Base-by-base conservation (phyloP, 1,140 invertebrate species). In the Campoletis sonorensis region DNA sequence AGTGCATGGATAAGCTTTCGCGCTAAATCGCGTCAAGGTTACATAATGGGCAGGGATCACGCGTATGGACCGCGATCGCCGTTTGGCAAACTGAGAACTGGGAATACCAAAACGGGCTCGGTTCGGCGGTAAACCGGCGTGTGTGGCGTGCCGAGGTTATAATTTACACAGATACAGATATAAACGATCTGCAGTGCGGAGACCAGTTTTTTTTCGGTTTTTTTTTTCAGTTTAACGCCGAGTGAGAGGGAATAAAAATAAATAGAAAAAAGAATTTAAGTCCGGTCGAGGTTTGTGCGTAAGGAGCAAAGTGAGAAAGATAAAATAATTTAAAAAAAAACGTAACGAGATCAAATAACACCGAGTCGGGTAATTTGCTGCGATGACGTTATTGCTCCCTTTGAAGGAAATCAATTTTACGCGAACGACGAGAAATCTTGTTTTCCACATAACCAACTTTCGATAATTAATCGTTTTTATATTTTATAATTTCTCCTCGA, bases 301-400 rank as follows among this genome's bases (percentile, higher is more conserved):
- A 45, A 45, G 40, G 8, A 45, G 40, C 40, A 45, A 45, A 45
- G 40, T 45, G 11, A 45, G 11, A 45, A 13, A 45, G 40, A 11
- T 45, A 11, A 45, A 45, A n/a, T n/a, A n/a, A n/a, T n/a, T n/a
- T n/a, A n/a, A 45, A 45, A 45, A 33, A 7, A 33, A 33, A 33
- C 2, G 30, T 33, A 33, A 33, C 30, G 30, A 33, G 30, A 33
- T 33, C 30, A 33, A 33, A 2, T 5, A 40, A 5, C 18, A 45
- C n/a, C 40, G 70, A 72, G 79, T 51, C 30, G 23, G 33, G 58
- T 26, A 64, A 33, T 72, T 67, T 79, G 51, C 78, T 33, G 80
- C 81, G 79, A 85, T 85, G 82, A 80, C 75, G 84, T 78, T 79
- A 84, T 80, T 54, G 79, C 45, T 67, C 16, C 33, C 18, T 27